A percentile compares a stretch with the other conserved stretches of the same genome.
Conservation (phyloP, 2,113 vertebrate species). For the Osmerus eperlanus region DNA sequence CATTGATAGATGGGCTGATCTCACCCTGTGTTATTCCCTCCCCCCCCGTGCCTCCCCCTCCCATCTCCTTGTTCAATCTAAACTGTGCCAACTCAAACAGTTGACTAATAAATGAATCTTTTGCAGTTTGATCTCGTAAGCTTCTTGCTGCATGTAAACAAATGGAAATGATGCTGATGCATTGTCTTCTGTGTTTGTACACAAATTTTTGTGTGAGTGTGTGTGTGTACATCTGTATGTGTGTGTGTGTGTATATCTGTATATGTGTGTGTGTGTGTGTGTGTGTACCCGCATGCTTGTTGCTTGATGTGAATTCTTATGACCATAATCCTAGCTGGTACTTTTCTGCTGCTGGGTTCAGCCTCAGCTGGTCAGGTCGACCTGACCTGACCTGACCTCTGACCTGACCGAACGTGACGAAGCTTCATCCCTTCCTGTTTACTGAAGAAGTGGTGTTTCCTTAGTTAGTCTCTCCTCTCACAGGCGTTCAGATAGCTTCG, state of each 20-base stretch:
- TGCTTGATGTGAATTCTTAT: too few relatives aligned
- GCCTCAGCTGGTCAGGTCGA: too few relatives aligned
- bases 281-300: too few relatives aligned
- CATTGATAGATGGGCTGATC: constrained; percentile 63
- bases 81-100: constrained; percentile 20
- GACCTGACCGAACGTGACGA: background rate
- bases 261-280: too few relatives aligned
- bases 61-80: constrained; percentile 20
- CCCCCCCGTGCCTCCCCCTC: background rate
- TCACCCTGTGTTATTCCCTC: constrained; percentile 34
- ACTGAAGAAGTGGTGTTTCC: constrained; percentile 1
- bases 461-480: constrained; percentile 10
- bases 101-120: constrained; percentile 34
- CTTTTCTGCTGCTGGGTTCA: too few relatives aligned
- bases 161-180: constrained; percentile 41
- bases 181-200: too few relatives aligned
- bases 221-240: too few relatives aligned
- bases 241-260: too few relatives aligned
- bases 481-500: constrained; percentile 5
- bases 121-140: constrained; percentile 28
- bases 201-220: too few relatives aligned
- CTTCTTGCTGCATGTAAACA: constrained; percentile 30
- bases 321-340: too few relatives aligned
- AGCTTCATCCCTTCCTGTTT: constrained; percentile 9
- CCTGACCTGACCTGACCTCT: too few relatives aligned